A percentile compares a stretch with the other conserved stretches of the same genome.
phyloP scores from a whole-genome alignment of 2,113 vertebrate species.

The Cryptotis parvus region DNA sequence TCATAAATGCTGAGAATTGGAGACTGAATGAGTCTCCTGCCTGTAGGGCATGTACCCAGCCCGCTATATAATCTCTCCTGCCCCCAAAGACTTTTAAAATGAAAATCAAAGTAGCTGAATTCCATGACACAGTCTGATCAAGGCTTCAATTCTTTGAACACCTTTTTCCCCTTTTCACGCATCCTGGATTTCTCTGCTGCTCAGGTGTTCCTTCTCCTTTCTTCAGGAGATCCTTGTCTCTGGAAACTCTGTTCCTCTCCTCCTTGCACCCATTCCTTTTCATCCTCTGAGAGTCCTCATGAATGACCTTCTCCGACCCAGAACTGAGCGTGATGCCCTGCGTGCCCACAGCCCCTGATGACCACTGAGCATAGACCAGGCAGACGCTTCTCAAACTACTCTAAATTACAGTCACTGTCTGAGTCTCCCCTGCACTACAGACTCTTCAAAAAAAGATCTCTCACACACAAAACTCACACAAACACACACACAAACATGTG shows the following conservation, averaged over 20 bases:
- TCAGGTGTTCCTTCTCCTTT: neutral
- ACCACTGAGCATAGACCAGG: neutral
- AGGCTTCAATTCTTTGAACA: neutral
- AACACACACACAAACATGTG: too few species aligned
- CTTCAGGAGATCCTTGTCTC: neutral
- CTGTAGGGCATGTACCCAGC: too few species aligned
- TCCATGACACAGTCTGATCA: neutral
- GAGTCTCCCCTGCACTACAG: neutral
- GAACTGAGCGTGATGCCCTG: neutral
- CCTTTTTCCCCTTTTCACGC: neutral
- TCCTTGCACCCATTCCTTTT: neutral
- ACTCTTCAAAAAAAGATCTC: neutral
- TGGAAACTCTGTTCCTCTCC: neutral
- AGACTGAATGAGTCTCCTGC: too few species aligned
- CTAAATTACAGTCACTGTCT: neutral
- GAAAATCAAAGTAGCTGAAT: constrained; percentile 12
- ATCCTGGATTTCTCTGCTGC: too few species aligned
- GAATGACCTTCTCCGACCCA: neutral
- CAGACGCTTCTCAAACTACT: neutral
- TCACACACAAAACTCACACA: too few species aligned
- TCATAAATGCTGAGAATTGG: too few species aligned
- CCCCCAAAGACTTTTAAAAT: neutral
- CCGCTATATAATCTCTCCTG: too few species aligned
- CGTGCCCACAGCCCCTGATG: accelerated
- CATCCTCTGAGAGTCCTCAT: neutral